These are phyloP conservation scores for Malurus leucopterus DNA, from an alignment of 2,797 vertebrate species.

Conservation along the genomic window DNA sequence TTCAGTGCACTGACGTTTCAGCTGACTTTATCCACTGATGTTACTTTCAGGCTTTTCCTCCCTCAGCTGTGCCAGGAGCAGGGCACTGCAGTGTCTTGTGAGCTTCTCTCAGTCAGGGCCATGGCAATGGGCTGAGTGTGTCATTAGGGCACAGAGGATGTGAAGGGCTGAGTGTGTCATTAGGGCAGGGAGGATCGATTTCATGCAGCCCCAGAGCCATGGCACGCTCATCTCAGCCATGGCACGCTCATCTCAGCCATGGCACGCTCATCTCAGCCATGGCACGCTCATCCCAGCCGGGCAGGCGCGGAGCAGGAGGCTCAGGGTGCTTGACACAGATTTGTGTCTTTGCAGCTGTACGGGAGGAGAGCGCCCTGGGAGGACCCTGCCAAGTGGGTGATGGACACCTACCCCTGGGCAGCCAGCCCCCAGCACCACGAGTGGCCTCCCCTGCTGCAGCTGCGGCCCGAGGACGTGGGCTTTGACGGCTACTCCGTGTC, in stretches of 20 bases:
- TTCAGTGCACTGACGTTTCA: neutral
- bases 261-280: fast-evolving
- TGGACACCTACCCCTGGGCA: conserved; percentile 92
- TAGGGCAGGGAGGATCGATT: too few species aligned
- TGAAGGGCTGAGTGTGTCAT: too few species aligned
- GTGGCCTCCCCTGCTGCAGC: conserved; percentile 92
- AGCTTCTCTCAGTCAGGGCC: neutral
- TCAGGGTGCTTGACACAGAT: fast-evolving
- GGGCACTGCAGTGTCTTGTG: neutral
- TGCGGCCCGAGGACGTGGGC: conserved; percentile 95
- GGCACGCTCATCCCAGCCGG: fast-evolving
- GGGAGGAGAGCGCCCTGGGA: conserved; percentile 92
- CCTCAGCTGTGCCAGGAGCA: neutral
- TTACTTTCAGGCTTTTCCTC: neutral
- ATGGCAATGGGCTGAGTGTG: neutral
- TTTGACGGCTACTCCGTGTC: conserved; percentile 90
- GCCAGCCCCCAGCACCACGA: conserved; percentile 84
- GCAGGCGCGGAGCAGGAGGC: neutral
- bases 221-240: too few species aligned
- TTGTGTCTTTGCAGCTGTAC: conserved; percentile 78
- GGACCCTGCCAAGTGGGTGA: conserved; percentile 94
- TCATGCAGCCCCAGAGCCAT: too few species aligned
- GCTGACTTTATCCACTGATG: neutral
- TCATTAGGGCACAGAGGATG: neutral
- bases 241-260: too few species aligned